Conservation (phyloP, 2,888 invertebrate genomes). For the Troilus luridus region DNA sequence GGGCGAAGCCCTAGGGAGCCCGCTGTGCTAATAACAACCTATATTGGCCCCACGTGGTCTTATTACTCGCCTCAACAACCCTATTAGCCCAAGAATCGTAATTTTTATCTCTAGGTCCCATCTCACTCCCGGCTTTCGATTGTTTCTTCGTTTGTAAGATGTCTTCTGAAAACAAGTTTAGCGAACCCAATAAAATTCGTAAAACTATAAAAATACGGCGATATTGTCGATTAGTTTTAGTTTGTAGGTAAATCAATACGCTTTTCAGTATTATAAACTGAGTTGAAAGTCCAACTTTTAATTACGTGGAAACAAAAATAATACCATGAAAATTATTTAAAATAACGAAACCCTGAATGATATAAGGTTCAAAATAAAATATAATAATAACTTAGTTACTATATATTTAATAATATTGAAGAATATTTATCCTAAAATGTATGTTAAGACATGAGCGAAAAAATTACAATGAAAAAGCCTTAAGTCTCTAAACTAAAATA, state of each 20-base stretch:
- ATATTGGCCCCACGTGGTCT: conserved; percentile 45
- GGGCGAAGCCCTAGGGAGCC: conserved; percentile 15
- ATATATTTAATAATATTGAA: too few relatives aligned
- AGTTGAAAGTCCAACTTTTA: neutral
- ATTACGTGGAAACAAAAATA: too few relatives aligned
- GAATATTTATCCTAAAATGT: too few relatives aligned
- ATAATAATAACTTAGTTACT: too few relatives aligned
- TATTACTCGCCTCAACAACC: conserved; percentile 51
- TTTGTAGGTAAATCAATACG: neutral
- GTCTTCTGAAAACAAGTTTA: neutral
- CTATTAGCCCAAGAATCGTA: conserved; percentile 41
- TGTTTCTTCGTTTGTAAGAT: neutral
- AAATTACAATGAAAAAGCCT: too few relatives aligned
- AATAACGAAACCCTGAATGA: too few relatives aligned
- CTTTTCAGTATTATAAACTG: too few relatives aligned
- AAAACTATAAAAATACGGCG: neutral
- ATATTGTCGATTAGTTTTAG: neutral
- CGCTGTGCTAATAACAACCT: conserved; percentile 36
- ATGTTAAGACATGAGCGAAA: too few relatives aligned
- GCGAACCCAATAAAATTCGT: neutral
- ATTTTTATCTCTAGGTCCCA: conserved; percentile 27
- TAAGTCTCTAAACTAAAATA: too few relatives aligned
- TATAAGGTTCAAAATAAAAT: too few relatives aligned
- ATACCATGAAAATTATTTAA: too few relatives aligned
- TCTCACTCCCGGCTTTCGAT: conserved; percentile 28